Conservation (phyloP, 2,797 vertebrate genomes). For the Lagorchestes hirsutus region DNA sequence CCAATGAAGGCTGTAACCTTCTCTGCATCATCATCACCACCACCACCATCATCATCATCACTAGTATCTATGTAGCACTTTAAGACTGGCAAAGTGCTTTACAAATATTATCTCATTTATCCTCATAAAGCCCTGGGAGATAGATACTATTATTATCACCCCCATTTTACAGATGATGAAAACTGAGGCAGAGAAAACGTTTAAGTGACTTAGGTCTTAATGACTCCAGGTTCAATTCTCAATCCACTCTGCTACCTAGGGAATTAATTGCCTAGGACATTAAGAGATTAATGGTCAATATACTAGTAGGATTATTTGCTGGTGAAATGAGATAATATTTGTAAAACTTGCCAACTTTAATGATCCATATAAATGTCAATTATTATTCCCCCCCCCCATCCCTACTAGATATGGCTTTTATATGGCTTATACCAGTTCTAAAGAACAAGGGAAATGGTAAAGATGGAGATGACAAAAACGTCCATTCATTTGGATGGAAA, state of each 20-base stretch:
- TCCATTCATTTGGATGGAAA: background rate
- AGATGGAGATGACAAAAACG: background rate
- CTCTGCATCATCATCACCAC: background rate
- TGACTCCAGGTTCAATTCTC: background rate
- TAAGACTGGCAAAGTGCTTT: background rate
- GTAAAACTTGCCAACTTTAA: background rate
- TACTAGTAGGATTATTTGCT: background rate
- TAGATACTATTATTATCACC: background rate
- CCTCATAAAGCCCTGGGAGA: background rate
- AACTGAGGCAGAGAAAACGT: background rate
- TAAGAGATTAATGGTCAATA: background rate
- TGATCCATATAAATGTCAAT: background rate
- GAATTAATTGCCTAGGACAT: background rate
- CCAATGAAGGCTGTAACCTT: background rate
- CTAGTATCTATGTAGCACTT: background rate
- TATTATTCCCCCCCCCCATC: background rate
- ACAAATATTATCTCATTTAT: background rate
- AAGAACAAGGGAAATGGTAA: background rate
- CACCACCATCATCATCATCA: background rate
- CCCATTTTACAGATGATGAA: background rate
- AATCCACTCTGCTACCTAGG: background rate
- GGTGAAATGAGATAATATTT: background rate
- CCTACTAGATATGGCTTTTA: background rate
- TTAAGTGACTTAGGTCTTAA: background rate
- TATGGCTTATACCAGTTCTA: background rate